Conservation (phyloP, 2,888 invertebrate genomes). For the Rosalia funebris region DNA sequence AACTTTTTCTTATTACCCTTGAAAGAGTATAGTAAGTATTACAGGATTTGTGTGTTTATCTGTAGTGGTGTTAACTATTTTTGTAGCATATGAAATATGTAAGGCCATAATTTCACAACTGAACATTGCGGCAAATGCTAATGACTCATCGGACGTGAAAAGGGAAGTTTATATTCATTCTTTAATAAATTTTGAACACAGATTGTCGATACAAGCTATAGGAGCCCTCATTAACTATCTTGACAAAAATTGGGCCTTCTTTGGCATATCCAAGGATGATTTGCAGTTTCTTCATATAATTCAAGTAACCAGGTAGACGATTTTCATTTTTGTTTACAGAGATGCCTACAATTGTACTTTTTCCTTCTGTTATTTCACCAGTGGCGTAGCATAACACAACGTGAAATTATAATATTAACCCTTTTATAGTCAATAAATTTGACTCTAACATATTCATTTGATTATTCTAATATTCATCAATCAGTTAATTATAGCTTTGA, state of each 20-base stretch:
- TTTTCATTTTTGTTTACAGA: no score
- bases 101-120: constrained; percentile 50
- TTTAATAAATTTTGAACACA: constrained; percentile 71
- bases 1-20: constrained; percentile 69
- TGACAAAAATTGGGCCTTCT: constrained; percentile 71
- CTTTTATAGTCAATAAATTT: no score
- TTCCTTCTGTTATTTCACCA: no score
- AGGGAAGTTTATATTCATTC: constrained; percentile 71
- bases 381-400: no score
- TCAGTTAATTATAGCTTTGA: no score
- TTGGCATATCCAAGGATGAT: constrained; percentile 62
- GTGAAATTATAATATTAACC: no score
- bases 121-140: constrained; percentile 62
- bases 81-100: constrained; percentile 54
- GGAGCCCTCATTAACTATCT: constrained; percentile 78
- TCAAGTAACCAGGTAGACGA: constrained; percentile 73
- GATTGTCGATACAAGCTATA: constrained; percentile 73
- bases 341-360: no score
- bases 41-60: neutral
- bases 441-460: no score
- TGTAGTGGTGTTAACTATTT: no score
- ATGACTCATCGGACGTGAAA: constrained; percentile 67
- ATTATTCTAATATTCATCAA: no score
- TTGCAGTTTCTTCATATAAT: constrained; percentile 68
- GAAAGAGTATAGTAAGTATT: constrained; percentile 70